Evolutionary conservation across 2,888 invertebrate genomes (phyloP).

Genomic region (Diarsia brunnea): DNA sequence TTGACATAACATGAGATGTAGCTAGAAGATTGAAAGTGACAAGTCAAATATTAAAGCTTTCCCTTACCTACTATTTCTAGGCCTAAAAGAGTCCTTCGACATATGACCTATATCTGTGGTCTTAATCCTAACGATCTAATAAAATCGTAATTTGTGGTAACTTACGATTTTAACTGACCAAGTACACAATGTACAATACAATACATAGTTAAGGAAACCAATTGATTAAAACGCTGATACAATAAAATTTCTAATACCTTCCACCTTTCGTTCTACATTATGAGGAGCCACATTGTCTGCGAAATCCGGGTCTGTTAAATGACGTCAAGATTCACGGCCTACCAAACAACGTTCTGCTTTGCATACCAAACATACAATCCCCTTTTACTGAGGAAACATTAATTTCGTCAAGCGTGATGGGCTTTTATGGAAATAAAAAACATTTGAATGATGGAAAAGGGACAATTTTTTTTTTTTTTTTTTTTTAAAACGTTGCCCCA

Average conservation of each 20-base stretch:
- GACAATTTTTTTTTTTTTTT: background rate
- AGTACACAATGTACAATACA: background rate
- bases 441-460: background rate
- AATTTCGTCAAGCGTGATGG: background rate
- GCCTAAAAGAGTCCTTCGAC: background rate
- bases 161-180: too few relatives aligned
- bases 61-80: background rate
- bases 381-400: conserved; percentile 32
- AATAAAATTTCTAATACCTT: background rate
- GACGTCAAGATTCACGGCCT: conserved; percentile 55
- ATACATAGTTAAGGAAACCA: background rate
- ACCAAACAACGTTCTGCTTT: conserved; percentile 29
- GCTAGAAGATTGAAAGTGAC: background rate
- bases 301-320: conserved; percentile 59
- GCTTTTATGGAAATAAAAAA: background rate
- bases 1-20: background rate
- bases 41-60: background rate
- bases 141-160: too few relatives aligned
- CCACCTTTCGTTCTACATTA: conserved; percentile 37
- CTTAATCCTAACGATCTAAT: background rate
- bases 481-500: too few relatives aligned
- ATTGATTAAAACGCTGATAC: background rate
- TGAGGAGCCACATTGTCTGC: conserved; percentile 57
- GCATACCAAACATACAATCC: conserved; percentile 50
- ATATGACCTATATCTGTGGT: too few relatives aligned